Evolutionary conservation across 2,113 vertebrate species (phyloP), one percentile per base, ranked within the genome.

Genomic region (Colossoma macropomum): DNA sequence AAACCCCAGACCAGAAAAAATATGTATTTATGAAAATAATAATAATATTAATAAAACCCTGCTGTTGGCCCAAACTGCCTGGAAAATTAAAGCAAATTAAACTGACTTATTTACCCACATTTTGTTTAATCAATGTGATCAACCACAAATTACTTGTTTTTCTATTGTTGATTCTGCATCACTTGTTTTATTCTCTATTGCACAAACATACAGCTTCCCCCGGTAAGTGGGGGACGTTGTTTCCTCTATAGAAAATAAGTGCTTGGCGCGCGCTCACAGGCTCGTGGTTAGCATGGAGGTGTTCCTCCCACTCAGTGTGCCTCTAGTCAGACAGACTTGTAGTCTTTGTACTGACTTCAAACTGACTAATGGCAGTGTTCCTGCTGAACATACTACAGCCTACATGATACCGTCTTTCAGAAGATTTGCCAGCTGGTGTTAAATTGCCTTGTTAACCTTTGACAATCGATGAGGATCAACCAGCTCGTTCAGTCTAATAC

Each of bases 191-290:
- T 27, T 52, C 15, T 52, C 50, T 73, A 73, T 50, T 50, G 70
- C 70, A 52, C 70, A 73, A 73, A 28, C 11, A 32, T 60, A 27
- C 30, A 62, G 59, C 59, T 27, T 62, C 34, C 38, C 34, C 25
- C 59, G 27, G 23, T 45, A 71, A 62, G 59, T 25, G 59, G 59
- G 25, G 59, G 21, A n/a, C 19, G 25, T 45, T 45, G 68, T 69
- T 79, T 69, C 45, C 27, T 32, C 48, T 16, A 23, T 6, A 48
- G n/a, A 38, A 13, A 77, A 16, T 63, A 34, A 21, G 28, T 27
- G 75, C 81, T 68, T 21, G 28, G 9, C n/a, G 54, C 75, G 50
- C 68, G 66, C 74, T 77, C 70, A 23, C 76, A 68, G 75, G 66
- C 34, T 62, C 13, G 23, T n/a, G 15, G 25, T 78, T 41, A n/a